A percentile compares a stretch with the other conserved stretches of the same genome.
Conservation (phyloP, 2,113 vertebrate genomes). For the Anhinga anhinga region DNA sequence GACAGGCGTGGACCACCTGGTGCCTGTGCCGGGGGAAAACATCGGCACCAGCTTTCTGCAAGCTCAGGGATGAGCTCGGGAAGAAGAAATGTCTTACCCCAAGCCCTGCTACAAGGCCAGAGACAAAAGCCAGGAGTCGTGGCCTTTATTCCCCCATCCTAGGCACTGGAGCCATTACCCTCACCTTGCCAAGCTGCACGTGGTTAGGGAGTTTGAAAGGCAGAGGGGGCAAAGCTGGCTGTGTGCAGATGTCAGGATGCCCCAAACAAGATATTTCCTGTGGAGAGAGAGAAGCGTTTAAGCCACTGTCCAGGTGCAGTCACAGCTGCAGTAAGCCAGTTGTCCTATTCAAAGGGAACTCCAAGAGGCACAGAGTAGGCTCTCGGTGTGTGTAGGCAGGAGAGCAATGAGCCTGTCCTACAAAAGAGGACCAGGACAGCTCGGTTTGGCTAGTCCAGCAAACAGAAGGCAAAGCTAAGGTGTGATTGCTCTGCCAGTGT, state of each 20-base stretch:
- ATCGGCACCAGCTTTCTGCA: neutral
- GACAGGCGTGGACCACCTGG: neutral
- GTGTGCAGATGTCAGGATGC: neutral
- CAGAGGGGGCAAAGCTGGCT: neutral
- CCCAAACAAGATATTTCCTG: neutral
- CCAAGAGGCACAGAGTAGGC: too few species aligned
- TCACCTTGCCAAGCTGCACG: neutral
- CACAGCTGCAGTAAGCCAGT: neutral
- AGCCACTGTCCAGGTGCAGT: neutral
- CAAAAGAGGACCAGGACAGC: neutral
- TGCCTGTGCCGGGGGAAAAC: neutral
- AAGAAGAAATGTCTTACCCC: neutral
- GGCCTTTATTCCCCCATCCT: neutral
- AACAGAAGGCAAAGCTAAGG: neutral
- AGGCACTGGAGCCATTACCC: neutral
- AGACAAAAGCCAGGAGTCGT: accelerated
- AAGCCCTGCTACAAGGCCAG: neutral
- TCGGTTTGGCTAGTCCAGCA: neutral
- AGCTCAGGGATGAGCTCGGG: accelerated
- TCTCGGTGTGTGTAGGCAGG: neutral
- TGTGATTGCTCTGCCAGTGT: neutral
- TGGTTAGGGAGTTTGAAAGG: neutral
- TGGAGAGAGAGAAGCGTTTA: neutral
- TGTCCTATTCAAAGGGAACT: neutral
- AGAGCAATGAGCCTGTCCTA: neutral